phyloP scores from a whole-genome alignment of 2,888 invertebrate genomes.

The Pristionchus fissidentatus region DNA sequence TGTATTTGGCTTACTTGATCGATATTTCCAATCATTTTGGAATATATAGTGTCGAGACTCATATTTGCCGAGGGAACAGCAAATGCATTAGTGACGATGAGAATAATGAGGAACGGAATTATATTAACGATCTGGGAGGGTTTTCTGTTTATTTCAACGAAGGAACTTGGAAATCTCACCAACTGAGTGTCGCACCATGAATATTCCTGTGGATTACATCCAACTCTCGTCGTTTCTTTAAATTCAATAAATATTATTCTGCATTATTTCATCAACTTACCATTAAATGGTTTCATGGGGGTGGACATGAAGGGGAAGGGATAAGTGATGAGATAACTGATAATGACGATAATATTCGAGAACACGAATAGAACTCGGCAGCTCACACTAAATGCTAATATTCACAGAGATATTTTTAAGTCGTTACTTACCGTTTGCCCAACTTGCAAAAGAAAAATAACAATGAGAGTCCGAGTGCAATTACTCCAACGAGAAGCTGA shows the following conservation, averaged over 20 bases:
- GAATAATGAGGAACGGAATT: conserved; percentile 52
- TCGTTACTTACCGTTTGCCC: background rate
- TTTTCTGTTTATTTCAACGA: background rate
- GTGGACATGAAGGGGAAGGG: background rate
- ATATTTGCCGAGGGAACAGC: conserved; percentile 53
- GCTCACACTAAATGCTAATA: background rate
- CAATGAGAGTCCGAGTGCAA: background rate
- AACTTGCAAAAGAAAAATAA: background rate
- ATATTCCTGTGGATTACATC: conserved; percentile 54
- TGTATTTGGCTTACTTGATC: conserved; percentile 53
- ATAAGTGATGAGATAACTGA: background rate
- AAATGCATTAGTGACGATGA: conserved; percentile 32
- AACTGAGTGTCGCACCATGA: conserved; percentile 55
- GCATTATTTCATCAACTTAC: too few relatives aligned
- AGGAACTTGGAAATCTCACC: background rate
- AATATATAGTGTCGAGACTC: conserved; percentile 57
- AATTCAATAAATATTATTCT: too few relatives aligned
- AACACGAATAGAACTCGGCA: background rate
- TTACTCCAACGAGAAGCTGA: background rate
- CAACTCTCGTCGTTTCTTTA: conserved; percentile 54
- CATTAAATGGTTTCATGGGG: background rate
- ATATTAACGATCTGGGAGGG: background rate
- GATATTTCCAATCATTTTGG: conserved; percentile 58
- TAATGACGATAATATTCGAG: background rate
- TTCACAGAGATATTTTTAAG: background rate